Base-by-base conservation (phyloP, 2,888 invertebrate species). In the Andrena hattorfiana region DNA sequence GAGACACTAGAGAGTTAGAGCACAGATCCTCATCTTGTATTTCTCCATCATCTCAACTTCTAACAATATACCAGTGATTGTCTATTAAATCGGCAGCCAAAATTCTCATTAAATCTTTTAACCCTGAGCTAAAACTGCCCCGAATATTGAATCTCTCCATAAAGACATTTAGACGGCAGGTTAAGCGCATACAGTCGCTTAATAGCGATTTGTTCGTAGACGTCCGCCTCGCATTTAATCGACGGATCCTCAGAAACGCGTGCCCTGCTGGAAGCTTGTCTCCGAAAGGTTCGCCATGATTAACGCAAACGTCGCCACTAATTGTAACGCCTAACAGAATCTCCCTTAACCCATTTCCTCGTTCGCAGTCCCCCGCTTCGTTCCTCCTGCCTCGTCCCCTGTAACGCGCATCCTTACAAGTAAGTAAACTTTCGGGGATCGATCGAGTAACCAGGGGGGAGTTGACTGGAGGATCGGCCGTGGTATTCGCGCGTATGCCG, bases 371-470 rank as follows among this genome's bases (percentile, higher is more conserved):
- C 42, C 51, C 35, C 16, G 16, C 16, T 16, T 28, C 16, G 35
- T 10, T 54, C 16, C 35, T 48, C 20, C 59, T 10, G 28, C 35
- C 51, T 13, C 35, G 70, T 54, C 51, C 20, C 59, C n/a, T 23
- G 66, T 49, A 48, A 74, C 62, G 68, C 60, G 66, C 70, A 77
- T 81, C 77, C 82, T 82, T 79, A 72, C 78, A 63, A 70, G 78
- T 48, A 49, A 67, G 78, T 63, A 83, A 78, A 79, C 78, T 78
- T 77, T 63, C 64, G 67, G 28, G 71, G 83, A 84, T 83, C 76
- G 84, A 83, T 79, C 83, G 79, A 68, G 76, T 66, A 73, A 62
- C 67, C 16, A 75, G 8, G 35, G 66, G 76, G 35, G 66, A 73
- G 60, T 68, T 78, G 79, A 79, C 78, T 64, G 63, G 56, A 62